These are phyloP conservation scores for Dipodomys stephensi DNA, from an alignment of 2,113 vertebrate species.

Conservation along the genomic window DNA sequence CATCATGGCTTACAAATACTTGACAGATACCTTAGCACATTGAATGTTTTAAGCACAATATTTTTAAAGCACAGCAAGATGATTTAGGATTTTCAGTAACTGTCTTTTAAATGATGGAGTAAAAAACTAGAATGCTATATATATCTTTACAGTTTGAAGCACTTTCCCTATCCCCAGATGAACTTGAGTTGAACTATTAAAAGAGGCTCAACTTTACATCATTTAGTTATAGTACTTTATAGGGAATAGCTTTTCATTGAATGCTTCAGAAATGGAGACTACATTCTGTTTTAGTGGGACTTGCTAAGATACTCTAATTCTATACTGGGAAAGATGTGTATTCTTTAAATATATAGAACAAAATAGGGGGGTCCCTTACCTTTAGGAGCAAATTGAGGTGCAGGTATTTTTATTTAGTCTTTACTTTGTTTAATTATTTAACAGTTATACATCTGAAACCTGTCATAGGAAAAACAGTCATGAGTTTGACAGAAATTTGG, in stretches of 20 bases:
- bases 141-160: conserved; percentile 47
- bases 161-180: not conserved
- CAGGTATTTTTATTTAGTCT: conserved; percentile 36
- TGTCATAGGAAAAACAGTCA: conserved; percentile 62
- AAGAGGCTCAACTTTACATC: conserved; percentile 24
- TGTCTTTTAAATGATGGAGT: conserved; percentile 22
- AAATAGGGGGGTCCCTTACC: not conserved
- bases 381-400: not conserved
- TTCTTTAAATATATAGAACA: conserved; percentile 16
- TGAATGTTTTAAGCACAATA: conserved; percentile 44
- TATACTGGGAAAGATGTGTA: not conserved
- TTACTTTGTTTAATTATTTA: conserved; percentile 61
- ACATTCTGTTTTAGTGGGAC: not conserved
- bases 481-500: conserved; percentile 60
- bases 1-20: conserved; percentile 33
- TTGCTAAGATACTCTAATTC: not conserved
- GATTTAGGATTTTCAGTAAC: conserved; percentile 57
- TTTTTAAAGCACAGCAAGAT: conserved; percentile 28
- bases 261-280: not conserved
- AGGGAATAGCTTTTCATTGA: not conserved
- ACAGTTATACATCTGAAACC: conserved; percentile 62
- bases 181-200: conserved; percentile 44
- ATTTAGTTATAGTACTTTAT: not conserved
- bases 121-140: conserved; percentile 28
- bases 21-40: conserved; percentile 38